These are phyloP conservation scores for Tenebrosternarchus preto DNA, from an alignment of 2,113 vertebrate genomes.

Conservation along the genomic window DNA sequence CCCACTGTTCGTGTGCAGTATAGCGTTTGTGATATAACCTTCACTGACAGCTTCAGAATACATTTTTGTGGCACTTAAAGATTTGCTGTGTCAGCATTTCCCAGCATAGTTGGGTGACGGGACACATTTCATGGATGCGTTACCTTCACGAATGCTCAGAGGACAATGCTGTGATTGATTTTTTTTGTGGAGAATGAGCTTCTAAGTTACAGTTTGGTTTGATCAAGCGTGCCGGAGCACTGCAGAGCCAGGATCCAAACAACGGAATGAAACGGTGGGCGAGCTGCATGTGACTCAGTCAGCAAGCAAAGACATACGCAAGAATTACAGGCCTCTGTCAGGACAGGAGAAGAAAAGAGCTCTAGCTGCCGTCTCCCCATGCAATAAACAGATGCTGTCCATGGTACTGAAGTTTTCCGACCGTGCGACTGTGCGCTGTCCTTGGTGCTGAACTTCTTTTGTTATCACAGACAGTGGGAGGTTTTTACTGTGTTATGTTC, in stretches of 20 bases:
- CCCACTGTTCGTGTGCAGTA: too few relatives aligned
- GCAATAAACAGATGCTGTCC: background rate
- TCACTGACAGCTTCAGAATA: too few relatives aligned
- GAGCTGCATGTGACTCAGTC: slow-evolving; percentile 5
- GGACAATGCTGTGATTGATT: background rate
- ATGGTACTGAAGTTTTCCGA: background rate
- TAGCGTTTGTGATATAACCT: too few relatives aligned
- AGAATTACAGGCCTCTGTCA: background rate
- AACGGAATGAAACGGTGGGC: slow-evolving; percentile 12
- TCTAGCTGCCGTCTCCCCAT: background rate
- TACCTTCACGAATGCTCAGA: slow-evolving; percentile 2
- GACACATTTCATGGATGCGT: background rate
- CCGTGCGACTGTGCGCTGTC: background rate
- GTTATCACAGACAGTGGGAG: background rate
- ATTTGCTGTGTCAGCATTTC: background rate
- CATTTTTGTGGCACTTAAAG: background rate
- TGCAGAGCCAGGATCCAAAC: background rate
- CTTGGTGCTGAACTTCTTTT: slow-evolving; percentile 17
- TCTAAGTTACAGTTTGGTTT: slow-evolving; percentile 24
- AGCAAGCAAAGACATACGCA: slow-evolving; percentile 8
- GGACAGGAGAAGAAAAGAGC: background rate
- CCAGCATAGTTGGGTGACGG: background rate
- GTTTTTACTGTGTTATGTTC: background rate
- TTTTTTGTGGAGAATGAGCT: background rate
- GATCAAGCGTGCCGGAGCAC: slow-evolving; percentile 10